phyloP scores from a whole-genome alignment of 2,888 invertebrate species.

The Lasioglossum morio region DNA sequence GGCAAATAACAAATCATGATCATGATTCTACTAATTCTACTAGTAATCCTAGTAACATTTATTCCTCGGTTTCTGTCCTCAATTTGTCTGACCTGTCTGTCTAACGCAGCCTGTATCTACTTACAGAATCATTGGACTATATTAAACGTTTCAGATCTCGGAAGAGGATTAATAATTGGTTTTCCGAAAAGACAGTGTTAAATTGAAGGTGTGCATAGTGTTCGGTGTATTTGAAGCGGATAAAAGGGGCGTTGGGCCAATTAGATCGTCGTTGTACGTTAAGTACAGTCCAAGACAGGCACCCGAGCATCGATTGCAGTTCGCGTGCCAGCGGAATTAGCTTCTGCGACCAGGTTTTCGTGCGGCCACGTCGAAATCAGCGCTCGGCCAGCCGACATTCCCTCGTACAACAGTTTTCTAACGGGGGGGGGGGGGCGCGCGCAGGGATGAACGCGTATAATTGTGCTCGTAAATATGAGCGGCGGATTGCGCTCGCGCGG shows the following conservation, averaged over 20 bases:
- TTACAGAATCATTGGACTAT: too few species aligned
- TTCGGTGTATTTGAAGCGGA: neutral
- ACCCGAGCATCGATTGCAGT: slow-evolving; percentile 70
- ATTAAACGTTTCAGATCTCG: too few species aligned
- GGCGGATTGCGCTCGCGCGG: neutral
- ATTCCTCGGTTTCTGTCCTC: too few species aligned
- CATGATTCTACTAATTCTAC: too few species aligned
- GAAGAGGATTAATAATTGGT: neutral
- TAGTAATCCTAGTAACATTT: too few species aligned
- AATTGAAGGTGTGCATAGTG: neutral
- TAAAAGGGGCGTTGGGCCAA: slow-evolving; percentile 34
- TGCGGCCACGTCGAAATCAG: slow-evolving; percentile 47
- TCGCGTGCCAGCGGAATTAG: slow-evolving; percentile 73
- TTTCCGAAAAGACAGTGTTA: neutral
- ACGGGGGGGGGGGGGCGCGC: slow-evolving; percentile 1
- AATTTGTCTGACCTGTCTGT: too few species aligned
- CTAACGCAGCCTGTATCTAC: too few species aligned
- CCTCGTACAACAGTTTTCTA: slow-evolving; percentile 13
- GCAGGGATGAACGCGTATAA: slow-evolving; percentile 44
- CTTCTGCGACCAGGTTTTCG: slow-evolving; percentile 58
- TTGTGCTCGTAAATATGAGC: slow-evolving; percentile 49
- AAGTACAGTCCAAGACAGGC: slow-evolving; percentile 72
- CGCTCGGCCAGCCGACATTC: slow-evolving; percentile 19
- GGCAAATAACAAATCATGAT: neutral
- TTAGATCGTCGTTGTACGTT: slow-evolving; percentile 59